phyloP scores from a whole-genome alignment of 2,888 invertebrate genomes.

The Lymantria monacha region DNA sequence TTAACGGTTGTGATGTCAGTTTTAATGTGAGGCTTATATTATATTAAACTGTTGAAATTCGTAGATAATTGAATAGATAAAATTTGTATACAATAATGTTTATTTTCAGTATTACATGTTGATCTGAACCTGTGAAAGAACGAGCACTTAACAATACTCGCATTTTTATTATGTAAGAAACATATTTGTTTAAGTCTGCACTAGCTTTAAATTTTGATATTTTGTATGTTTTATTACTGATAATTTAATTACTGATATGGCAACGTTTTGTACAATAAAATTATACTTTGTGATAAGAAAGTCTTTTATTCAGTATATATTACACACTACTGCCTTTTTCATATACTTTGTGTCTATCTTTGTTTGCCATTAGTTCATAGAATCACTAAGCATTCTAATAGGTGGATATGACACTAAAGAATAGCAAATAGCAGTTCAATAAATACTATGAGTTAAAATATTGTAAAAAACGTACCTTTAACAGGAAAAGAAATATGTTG shows the following conservation, averaged over 20 bases:
- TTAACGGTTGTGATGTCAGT: slow-evolving; percentile 34
- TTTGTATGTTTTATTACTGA: slow-evolving; percentile 40
- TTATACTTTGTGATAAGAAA: slow-evolving; percentile 11
- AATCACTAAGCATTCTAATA: too few relatives aligned
- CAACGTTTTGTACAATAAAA: slow-evolving; percentile 38
- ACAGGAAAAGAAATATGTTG: too few relatives aligned
- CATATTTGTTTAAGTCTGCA: slow-evolving; percentile 47
- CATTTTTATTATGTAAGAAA: slow-evolving; percentile 20
- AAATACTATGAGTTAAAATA: too few relatives aligned
- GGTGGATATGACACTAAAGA: too few relatives aligned
- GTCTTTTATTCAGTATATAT: neutral
- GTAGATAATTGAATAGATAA: slow-evolving; percentile 20
- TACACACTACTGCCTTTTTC: too few relatives aligned
- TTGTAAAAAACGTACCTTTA: too few relatives aligned
- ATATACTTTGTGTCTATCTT: too few relatives aligned
- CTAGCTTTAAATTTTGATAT: slow-evolving; percentile 65
- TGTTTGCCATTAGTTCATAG: too few relatives aligned
- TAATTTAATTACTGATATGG: slow-evolving; percentile 25
- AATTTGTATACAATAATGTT: slow-evolving; percentile 25
- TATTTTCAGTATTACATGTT: slow-evolving; percentile 13
- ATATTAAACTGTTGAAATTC: slow-evolving; percentile 16
- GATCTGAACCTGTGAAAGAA: slow-evolving; percentile 22
- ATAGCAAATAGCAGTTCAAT: too few relatives aligned
- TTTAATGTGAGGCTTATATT: slow-evolving; percentile 37
- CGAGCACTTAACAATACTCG: slow-evolving; percentile 32